phyloP scores from a whole-genome alignment of 2,113 vertebrate genomes.

The Ammodytes marinus region DNA sequence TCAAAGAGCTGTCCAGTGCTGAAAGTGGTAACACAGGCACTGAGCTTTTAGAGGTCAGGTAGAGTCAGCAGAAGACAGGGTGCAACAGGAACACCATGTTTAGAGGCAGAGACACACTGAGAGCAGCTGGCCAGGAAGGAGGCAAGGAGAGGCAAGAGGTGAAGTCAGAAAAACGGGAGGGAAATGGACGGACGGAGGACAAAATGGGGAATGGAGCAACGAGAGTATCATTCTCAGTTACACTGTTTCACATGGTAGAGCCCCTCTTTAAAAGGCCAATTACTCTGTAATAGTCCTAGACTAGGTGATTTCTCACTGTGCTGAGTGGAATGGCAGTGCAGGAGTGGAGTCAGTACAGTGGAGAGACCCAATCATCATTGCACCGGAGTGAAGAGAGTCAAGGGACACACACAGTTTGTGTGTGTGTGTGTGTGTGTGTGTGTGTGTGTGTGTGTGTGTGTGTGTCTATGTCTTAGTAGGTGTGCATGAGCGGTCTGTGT shows the following conservation, averaged over 20 bases:
- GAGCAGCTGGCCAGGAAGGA: constrained; percentile 52
- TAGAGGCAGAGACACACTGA: constrained; percentile 47
- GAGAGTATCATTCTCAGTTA: constrained; percentile 79
- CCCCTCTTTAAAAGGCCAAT: constrained; percentile 83
- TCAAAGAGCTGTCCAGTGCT: constrained; percentile 73
- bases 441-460: neutral
- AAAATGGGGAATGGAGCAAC: constrained; percentile 59
- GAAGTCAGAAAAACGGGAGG: constrained; percentile 40
- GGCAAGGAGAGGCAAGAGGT: constrained; percentile 13
- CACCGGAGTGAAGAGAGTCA: constrained; percentile 71
- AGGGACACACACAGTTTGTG: constrained; percentile 47
- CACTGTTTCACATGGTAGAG: constrained; percentile 82
- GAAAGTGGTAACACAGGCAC: constrained; percentile 58
- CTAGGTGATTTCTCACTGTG: constrained; percentile 81
- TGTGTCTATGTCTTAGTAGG: neutral
- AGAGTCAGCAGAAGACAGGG: constrained; percentile 54
- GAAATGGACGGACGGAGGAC: constrained; percentile 53
- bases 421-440: neutral
- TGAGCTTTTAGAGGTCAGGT: constrained; percentile 66
- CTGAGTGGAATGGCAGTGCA: constrained; percentile 75
- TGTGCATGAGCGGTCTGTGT: constrained; percentile 38
- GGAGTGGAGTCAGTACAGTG: constrained; percentile 78
- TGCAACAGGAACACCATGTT: constrained; percentile 52
- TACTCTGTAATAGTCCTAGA: constrained; percentile 82
- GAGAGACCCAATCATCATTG: constrained; percentile 78